Percentiles rank a stretch among this genome's conserved stretches.
Evolutionary conservation across 2,888 invertebrate species (phyloP).

Genomic region (Stenodera caucasica): DNA sequence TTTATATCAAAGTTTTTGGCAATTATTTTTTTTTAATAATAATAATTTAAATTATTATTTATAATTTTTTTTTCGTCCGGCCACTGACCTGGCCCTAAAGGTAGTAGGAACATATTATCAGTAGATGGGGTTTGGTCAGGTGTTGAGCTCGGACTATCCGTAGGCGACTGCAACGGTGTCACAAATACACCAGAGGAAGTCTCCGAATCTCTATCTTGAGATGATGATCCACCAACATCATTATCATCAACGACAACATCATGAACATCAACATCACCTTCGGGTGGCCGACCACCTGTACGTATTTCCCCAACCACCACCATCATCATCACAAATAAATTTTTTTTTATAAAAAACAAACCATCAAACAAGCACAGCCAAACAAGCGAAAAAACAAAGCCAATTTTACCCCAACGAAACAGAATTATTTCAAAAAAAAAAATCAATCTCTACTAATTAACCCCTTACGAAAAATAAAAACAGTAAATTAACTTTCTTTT

Average conservation of each 20-base stretch:
- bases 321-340: slow-evolving; percentile 13
- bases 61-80: slow-evolving; percentile 57
- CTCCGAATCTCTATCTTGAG: slow-evolving; percentile 37
- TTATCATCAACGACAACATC: slow-evolving; percentile 34
- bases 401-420: not conserved
- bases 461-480: no score
- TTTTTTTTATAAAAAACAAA: no score
- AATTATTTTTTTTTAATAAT: no score
- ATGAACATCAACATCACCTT: slow-evolving; percentile 38
- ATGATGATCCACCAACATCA: slow-evolving; percentile 37
- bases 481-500: no score
- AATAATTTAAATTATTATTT: no score
- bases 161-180: slow-evolving; percentile 40
- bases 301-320: slow-evolving; percentile 46
- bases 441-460: not conserved
- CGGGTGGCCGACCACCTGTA: slow-evolving; percentile 47
- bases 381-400: slow-evolving; percentile 40
- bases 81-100: slow-evolving; percentile 57
- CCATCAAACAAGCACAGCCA: slow-evolving; percentile 52
- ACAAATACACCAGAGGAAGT: slow-evolving; percentile 39
- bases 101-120: slow-evolving; percentile 48
- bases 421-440: not conserved
- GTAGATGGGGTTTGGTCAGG: slow-evolving; percentile 41
- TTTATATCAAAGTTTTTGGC: slow-evolving; percentile 49
- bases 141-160: slow-evolving; percentile 42